phyloP scores from a whole-genome alignment of 2,113 vertebrate species.

The Callocephalon fimbriatum region DNA sequence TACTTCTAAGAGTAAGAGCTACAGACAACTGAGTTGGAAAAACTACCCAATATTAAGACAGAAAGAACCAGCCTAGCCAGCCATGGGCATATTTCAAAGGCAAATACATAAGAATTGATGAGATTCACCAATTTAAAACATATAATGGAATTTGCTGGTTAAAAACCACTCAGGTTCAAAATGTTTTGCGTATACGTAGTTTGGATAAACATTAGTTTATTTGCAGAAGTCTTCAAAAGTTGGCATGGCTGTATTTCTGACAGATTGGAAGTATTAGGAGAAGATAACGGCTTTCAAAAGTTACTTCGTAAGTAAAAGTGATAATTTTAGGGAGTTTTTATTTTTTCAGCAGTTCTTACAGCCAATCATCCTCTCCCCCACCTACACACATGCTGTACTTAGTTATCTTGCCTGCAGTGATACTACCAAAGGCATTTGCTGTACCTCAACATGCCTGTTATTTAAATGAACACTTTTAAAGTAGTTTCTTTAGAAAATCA shows the following conservation, averaged over 20 bases:
- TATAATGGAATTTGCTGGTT: not conserved
- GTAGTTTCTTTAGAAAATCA: not conserved
- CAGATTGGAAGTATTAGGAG: not conserved
- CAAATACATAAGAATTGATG: not conserved
- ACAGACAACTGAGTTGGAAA: not conserved
- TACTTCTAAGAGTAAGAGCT: not conserved
- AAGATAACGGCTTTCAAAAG: not conserved
- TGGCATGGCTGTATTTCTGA: not conserved
- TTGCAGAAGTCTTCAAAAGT: not conserved
- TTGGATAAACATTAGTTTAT: not conserved
- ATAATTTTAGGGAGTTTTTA: not conserved
- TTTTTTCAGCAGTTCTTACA: not conserved
- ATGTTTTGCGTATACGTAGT: not conserved
- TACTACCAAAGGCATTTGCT: constrained; percentile 26
- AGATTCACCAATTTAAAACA: not conserved
- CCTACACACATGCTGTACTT: not conserved
- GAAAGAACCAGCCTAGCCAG: not conserved
- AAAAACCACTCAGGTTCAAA: not conserved
- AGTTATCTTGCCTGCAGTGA: constrained; percentile 44
- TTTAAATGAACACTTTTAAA: constrained; percentile 10
- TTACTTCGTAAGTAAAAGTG: not conserved
- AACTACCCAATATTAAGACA: not conserved
- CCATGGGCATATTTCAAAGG: not conserved
- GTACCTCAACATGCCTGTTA: not conserved
- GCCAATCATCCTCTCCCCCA: not conserved